Evolutionary conservation across 2,888 invertebrate species (phyloP).

Genomic region (Drosophila villosipedis): DNA sequence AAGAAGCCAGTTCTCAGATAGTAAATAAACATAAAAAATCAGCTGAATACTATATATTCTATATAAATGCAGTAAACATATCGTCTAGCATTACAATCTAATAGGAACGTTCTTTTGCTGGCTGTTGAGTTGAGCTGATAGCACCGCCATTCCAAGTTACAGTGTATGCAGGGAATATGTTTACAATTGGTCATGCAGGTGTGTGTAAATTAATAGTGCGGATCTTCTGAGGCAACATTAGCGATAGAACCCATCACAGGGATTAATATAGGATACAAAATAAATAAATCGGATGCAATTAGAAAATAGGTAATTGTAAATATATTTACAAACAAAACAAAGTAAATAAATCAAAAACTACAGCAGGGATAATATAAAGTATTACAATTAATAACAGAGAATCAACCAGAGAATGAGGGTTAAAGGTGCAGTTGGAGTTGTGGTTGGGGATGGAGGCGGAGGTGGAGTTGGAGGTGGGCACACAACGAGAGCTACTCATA

Average conservation of each 20-base stretch:
- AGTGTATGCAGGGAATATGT: neutral
- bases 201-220: neutral
- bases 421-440: slow-evolving; percentile 60
- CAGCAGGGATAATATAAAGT: slow-evolving; percentile 30
- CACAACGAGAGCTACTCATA: slow-evolving; percentile 69
- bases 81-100: neutral
- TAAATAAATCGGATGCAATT: slow-evolving; percentile 55
- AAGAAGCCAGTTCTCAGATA: neutral
- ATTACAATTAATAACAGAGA: slow-evolving; percentile 28
- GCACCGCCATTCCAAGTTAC: neutral
- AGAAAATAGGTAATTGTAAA: slow-evolving; percentile 37
- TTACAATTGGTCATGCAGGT: neutral
- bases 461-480: slow-evolving; percentile 48
- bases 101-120: neutral
- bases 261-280: slow-evolving; percentile 10
- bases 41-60: neutral
- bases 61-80: neutral
- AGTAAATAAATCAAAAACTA: slow-evolving; percentile 46
- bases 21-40: neutral
- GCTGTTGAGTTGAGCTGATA: neutral
- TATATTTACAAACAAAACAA: slow-evolving; percentile 58
- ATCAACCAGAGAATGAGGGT: slow-evolving; percentile 53
- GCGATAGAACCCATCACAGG: slow-evolving; percentile 29
- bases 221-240: neutral
- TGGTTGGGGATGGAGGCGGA: slow-evolving; percentile 29